These are phyloP conservation scores for Podilymbus podiceps DNA, from an alignment of 2,113 vertebrate species.

Conservation along the genomic window DNA sequence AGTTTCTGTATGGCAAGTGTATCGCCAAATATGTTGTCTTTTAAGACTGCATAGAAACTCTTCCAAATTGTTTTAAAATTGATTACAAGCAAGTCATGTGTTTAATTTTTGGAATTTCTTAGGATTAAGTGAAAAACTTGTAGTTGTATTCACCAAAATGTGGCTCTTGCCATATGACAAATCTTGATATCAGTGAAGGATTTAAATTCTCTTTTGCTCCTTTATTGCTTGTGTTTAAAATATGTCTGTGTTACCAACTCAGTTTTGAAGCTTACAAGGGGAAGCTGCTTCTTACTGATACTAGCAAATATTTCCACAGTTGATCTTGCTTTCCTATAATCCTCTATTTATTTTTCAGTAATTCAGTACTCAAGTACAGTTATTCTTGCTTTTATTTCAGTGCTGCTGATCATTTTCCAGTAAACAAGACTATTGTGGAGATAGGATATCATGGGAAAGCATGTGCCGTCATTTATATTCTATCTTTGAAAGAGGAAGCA, in stretches of 20 bases:
- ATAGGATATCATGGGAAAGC: neutral
- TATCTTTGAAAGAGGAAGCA: neutral
- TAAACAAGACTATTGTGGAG: neutral
- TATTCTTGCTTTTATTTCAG: neutral
- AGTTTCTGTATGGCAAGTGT: neutral
- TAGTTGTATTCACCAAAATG: neutral
- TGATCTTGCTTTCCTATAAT: neutral
- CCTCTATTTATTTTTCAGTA: neutral
- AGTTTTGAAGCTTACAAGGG: neutral
- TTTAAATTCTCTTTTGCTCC: neutral
- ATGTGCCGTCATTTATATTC: accelerated
- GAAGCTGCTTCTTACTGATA: neutral
- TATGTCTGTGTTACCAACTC: neutral
- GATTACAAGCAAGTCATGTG: neutral
- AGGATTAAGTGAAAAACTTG: neutral
- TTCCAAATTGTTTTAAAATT: conserved; percentile 8
- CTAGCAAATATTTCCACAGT: neutral
- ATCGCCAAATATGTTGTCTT: neutral
- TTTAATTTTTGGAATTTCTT: conserved; percentile 23
- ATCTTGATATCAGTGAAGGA: neutral
- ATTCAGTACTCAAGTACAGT: neutral
- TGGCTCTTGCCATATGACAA: neutral
- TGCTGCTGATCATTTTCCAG: neutral
- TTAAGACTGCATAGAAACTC: neutral
- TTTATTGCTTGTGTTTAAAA: neutral